Evolutionary conservation across 1,140 invertebrate species (phyloP).

Genomic region (Drosophila mojavensis): DNA sequence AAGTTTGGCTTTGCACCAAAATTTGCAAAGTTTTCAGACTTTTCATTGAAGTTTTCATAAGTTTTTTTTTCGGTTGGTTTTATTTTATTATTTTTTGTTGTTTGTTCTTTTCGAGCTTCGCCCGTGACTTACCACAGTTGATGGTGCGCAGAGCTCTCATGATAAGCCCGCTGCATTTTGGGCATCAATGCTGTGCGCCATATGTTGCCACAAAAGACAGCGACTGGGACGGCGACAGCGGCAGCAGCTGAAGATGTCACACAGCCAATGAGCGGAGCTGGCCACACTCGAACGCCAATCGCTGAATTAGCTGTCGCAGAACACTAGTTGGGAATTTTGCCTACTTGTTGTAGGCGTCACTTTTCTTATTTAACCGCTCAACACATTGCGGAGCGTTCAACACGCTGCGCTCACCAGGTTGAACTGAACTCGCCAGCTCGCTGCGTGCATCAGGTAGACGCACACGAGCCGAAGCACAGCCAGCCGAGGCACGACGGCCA

Average conservation of each 20-base stretch:
- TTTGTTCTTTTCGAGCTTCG: constrained; percentile 5
- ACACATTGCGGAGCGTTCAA: constrained; percentile 70
- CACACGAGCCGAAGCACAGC: constrained; percentile 29
- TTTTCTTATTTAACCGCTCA: constrained; percentile 84
- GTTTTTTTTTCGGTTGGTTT: background rate
- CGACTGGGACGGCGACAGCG: constrained; percentile 25
- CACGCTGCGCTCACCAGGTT: constrained; percentile 80
- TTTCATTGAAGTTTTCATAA: background rate
- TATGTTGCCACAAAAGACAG: constrained; percentile 61
- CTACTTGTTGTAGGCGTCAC: constrained; percentile 74
- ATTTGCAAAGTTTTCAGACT: constrained; percentile 26
- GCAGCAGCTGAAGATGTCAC: constrained; percentile 11
- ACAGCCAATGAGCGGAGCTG: constrained; percentile 20
- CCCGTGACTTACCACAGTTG: constrained; percentile 39
- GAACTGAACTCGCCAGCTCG: constrained; percentile 63
- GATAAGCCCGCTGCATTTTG: constrained; percentile 58
- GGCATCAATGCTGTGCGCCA: constrained; percentile 62
- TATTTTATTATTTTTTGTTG: background rate
- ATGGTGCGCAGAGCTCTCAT: constrained; percentile 37
- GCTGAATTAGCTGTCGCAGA: constrained; percentile 72
- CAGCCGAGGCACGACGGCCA: background rate
- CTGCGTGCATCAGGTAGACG: constrained; percentile 67
- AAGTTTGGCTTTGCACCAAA: constrained; percentile 21
- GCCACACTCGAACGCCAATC: constrained; percentile 55
- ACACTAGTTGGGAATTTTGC: constrained; percentile 73